Evolutionary conservation across 1,140 invertebrate genomes (phyloP), one percentile per base, ranked within the genome.

Genomic region (Pseudachorutes palmiensis): DNA sequence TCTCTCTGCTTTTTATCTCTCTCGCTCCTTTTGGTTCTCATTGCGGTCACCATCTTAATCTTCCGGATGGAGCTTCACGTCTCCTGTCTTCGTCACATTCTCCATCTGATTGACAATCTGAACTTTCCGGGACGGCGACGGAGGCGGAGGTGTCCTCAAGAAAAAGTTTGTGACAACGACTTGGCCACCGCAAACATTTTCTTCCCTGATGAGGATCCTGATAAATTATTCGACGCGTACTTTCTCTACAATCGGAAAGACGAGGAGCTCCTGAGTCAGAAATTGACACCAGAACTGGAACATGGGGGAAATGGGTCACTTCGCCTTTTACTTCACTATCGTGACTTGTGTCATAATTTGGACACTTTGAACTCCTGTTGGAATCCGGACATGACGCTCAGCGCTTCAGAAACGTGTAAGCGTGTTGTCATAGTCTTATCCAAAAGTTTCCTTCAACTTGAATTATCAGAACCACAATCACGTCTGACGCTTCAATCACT

Each of bases 201-300:
- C 36, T 16, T 64, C 30, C 30, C 14, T 61, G 59, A 33, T 31
- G 77, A 24, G 81, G 81, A 71, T 79, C 80, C 91, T 70, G 89
- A 91, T 75, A 92, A 92, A 73, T 80, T 92, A 5, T 95, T 92
- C 78, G 94, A 97, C 76, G 92, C 90, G 45, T 95, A 94, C 78
- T 86, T 97, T 1, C 88, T 91, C 68, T 95, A 97, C 80, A 92
- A 90, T 69, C 88, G 90, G 24, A 91, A 92, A 77, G 93, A 97
- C 79, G 90, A 94, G 75, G 86, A 92, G 75, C 92, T 92, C 75
- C 88, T 95, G 0, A 80, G 90, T 28, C 88, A 92, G 70, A 88
- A 88, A 5, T 82, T 97, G 57, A 88, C 88, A 1, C 85, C 86
- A 1, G 89, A 92, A 74, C 78, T 97, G 58, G 93, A 97, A 77